Conservation (phyloP, 2,113 vertebrate species). For the Forbesichthys agassizii region DNA sequence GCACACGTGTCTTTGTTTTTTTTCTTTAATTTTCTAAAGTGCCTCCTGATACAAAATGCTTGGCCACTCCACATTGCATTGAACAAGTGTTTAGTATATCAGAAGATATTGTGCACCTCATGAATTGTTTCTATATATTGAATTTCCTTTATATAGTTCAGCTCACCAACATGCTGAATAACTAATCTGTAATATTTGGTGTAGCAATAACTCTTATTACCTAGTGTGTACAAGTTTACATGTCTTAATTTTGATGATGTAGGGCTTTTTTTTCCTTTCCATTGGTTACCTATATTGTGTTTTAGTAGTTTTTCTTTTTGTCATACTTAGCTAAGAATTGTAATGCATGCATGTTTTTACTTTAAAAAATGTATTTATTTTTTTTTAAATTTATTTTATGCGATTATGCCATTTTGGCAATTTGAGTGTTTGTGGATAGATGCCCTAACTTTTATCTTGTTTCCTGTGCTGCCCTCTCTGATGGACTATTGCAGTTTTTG, state of each 20-base stretch:
- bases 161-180: constrained; percentile 57
- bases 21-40: constrained; percentile 68
- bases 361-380: constrained; percentile 66
- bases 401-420: constrained; percentile 72
- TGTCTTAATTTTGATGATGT: constrained; percentile 51
- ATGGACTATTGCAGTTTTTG: constrained; percentile 80
- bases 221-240: constrained; percentile 43
- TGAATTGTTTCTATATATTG: constrained; percentile 33
- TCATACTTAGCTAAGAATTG: constrained; percentile 78
- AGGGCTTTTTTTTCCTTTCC: constrained; percentile 30
- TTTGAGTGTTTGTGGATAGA: constrained; percentile 45
- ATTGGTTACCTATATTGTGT: constrained; percentile 42
- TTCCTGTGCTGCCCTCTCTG: constrained; percentile 74
- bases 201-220: constrained; percentile 72
- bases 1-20: constrained; percentile 52
- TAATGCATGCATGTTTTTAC: constrained; percentile 89
- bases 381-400: constrained; percentile 48
- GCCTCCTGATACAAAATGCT: constrained; percentile 78
- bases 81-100: constrained; percentile 55
- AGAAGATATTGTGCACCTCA: constrained; percentile 43
- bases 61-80: constrained; percentile 69
- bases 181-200: constrained; percentile 68
- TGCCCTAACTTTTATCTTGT: constrained; percentile 51
- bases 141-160: constrained; percentile 42
- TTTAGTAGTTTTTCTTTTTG: constrained; percentile 69